Evolutionary conservation across 1,140 invertebrate species (phyloP).

Genomic region (Bursaphelenchus mucronatus): DNA sequence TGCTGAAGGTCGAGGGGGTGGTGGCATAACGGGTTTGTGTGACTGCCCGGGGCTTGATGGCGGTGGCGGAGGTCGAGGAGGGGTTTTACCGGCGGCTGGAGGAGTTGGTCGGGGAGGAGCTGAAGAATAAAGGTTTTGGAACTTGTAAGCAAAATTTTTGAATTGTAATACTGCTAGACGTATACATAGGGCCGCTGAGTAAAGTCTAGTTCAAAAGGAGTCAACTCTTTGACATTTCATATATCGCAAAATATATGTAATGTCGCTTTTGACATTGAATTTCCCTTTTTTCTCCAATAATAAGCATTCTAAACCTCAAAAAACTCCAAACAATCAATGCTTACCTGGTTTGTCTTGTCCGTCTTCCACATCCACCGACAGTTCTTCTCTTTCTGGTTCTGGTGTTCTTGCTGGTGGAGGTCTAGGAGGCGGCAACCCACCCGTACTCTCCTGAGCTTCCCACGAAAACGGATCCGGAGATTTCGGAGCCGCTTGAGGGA

Average conservation of each 20-base stretch:
- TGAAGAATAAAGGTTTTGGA: not conserved
- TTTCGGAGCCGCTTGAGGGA: constrained; percentile 30
- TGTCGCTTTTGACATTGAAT: not conserved
- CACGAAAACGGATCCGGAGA: constrained; percentile 50
- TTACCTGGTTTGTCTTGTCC: constrained; percentile 4
- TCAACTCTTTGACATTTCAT: not conserved
- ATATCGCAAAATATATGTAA: not conserved
- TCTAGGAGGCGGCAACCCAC: constrained; percentile 36
- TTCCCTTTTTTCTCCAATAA: not conserved
- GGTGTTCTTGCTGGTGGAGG: constrained; percentile 34
- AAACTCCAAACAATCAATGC: not conserved
- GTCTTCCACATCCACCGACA: constrained; percentile 3
- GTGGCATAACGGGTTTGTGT: not conserved
- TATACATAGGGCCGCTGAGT: no score
- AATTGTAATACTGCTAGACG: no score
- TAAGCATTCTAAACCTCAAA: not conserved
- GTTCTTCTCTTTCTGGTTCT: constrained; percentile 13
- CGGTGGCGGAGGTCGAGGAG: constrained; percentile 27
- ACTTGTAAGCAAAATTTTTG: no score
- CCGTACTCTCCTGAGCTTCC: constrained; percentile 48
- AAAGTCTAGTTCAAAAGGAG: no score
- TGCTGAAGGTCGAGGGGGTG: constrained; percentile 2
- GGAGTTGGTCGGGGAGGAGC: constrained; percentile 51
- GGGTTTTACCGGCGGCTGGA: constrained; percentile 33
- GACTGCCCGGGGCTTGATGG: constrained; percentile 15